These are phyloP conservation scores for Atta cephalotes DNA, from an alignment of 1,140 invertebrate species.

Conservation along the genomic window DNA sequence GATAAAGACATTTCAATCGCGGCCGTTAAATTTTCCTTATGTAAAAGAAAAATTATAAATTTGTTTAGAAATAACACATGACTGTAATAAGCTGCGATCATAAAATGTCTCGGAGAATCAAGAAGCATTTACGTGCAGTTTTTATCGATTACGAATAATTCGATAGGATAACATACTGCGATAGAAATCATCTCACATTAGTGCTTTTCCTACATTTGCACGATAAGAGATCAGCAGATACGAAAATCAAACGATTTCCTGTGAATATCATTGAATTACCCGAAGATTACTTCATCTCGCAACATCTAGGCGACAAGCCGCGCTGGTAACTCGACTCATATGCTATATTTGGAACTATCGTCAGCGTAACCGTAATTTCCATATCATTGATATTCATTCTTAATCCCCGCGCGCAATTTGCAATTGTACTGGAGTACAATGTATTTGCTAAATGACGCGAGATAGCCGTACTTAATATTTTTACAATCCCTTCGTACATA, in stretches of 20 bases:
- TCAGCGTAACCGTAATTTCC: slow-evolving; percentile 28
- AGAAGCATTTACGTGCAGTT: slow-evolving; percentile 11
- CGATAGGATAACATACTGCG: neutral
- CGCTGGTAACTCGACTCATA: neutral
- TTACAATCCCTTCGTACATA: slow-evolving; percentile 6
- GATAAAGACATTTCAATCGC: neutral
- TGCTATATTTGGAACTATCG: neutral
- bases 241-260: slow-evolving; percentile 7
- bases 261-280: neutral
- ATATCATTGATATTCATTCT: slow-evolving; percentile 47
- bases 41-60: neutral
- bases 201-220: slow-evolving; percentile 20
- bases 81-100: neutral
- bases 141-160: slow-evolving; percentile 48
- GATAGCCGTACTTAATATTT: slow-evolving; percentile 33
- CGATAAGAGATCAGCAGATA: neutral
- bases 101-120: neutral
- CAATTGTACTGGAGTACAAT: slow-evolving; percentile 31
- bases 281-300: neutral
- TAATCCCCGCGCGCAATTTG: slow-evolving; percentile 33
- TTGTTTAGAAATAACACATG: neutral
- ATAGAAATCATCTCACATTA: slow-evolving; percentile 7
- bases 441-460: slow-evolving; percentile 12
- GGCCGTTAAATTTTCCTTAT: neutral
- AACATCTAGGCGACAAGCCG: neutral